Evolutionary conservation across 2,888 invertebrate genomes (phyloP), one percentile per base, ranked within the genome.

Genomic region (Podotricha telesiphe): DNA sequence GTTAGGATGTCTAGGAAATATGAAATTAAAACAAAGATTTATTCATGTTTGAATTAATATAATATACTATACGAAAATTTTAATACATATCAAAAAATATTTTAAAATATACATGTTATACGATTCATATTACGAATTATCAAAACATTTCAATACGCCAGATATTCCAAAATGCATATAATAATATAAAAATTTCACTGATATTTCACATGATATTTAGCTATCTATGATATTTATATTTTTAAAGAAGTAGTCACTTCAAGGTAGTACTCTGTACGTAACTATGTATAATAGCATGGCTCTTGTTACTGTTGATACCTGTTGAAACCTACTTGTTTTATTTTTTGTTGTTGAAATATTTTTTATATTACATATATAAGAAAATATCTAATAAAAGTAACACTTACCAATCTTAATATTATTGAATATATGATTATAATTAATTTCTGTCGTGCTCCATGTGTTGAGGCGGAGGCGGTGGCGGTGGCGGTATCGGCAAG

Each of bases 391-490:
- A 42, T 7, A 40, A 8, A 42, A 4, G 1, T 10, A 1, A 22
- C 15, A 64, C 8, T 11, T 10, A 45, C 45, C 19, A 28, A 22
- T 22, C 17, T 66, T 28, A 37, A 50, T 37, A 34, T 55, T 55
- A 55, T 28, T n/a, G 48, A 47, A 58, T 65, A 56, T 73, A 45
- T 42, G 45, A 59, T 34, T 47, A 47, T 34, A 45, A 34, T 62
- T 69, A 74, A 65, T 76, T 74, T 51, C 76, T 72, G 59, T 77
- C 77, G 73, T 90, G 91, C 77, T 92, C 89, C 89, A 91, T 86
- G 95, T 97, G 66, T 80, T 97, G 56, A 88, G 94, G 96, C 17
- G 76, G 78, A 94, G 71, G 95, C 94, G 77, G 96, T 94, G 69
- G 98, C 95, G 79, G 95, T 94, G 70, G 96, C 93, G 80, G 81